phyloP scores from a whole-genome alignment of 2,113 vertebrate genomes.

The Tychaedon coryphoeus region DNA sequence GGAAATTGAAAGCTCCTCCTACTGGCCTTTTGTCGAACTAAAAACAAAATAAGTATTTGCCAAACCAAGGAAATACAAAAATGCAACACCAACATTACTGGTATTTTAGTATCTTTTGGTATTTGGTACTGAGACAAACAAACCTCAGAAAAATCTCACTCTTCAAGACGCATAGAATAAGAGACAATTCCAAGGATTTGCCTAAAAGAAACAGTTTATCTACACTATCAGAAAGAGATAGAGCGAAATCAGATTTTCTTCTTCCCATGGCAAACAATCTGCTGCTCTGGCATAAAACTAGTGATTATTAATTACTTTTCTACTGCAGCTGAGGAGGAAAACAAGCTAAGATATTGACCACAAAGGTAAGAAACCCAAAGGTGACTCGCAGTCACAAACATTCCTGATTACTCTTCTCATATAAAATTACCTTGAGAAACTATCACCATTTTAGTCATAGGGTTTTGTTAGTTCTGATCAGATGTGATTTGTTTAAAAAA shows the following conservation, averaged over 20 bases:
- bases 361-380: not conserved
- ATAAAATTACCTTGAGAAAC: not conserved
- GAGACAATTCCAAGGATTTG: not conserved
- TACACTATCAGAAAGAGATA: not conserved
- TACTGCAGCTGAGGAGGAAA: not conserved
- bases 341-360: not conserved
- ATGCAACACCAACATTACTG: not conserved
- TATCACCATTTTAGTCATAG: not conserved
- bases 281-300: not conserved
- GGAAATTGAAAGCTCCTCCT: slow-evolving; percentile 37
- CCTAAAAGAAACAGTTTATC: not conserved
- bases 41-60: not conserved
- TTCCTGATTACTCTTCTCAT: not conserved
- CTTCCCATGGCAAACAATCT: not conserved
- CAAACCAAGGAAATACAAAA: not conserved
- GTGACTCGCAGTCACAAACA: not conserved
- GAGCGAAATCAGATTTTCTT: not conserved
- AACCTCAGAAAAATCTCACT: not conserved
- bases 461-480: not conserved
- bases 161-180: not conserved
- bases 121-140: not conserved
- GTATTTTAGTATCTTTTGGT: not conserved
- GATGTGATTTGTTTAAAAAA: not conserved
- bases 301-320: not conserved
- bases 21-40: not conserved